phyloP scores from a whole-genome alignment of 1,140 invertebrate species.

The Neodiprion lecontei region DNA sequence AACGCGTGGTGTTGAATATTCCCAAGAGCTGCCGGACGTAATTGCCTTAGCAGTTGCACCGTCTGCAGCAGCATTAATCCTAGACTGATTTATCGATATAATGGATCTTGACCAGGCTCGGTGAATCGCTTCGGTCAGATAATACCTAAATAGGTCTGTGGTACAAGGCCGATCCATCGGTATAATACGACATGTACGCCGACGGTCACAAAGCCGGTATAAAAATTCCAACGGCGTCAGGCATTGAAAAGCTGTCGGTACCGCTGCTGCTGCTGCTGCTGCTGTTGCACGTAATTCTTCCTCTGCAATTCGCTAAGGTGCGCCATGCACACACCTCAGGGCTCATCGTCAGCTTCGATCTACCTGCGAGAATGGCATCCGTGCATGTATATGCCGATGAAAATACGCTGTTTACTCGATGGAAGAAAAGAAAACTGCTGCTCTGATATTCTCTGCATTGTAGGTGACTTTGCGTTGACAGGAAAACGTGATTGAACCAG shows the following conservation, averaged over 20 bases:
- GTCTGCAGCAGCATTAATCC: background rate
- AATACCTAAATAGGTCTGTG: constrained; percentile 7
- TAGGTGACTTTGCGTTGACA: too few species aligned
- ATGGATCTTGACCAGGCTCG: constrained; percentile 2
- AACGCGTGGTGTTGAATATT: too few species aligned
- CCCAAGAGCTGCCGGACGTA: too few species aligned
- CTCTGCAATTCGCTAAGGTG: background rate
- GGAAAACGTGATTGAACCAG: too few species aligned
- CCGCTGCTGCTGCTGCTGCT: too few species aligned
- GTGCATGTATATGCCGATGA: too few species aligned
- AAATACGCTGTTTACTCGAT: too few species aligned
- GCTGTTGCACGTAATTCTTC: background rate
- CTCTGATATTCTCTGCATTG: too few species aligned
- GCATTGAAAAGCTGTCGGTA: background rate
- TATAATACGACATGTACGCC: background rate
- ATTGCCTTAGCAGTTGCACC: too few species aligned
- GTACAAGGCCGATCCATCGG: background rate
- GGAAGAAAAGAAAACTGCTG: too few species aligned
- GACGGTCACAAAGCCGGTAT: background rate
- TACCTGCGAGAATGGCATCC: too few species aligned
- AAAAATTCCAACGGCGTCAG: background rate
- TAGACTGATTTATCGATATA: background rate
- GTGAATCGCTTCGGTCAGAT: background rate
- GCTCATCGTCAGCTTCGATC: background rate
- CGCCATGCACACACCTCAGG: background rate